Evolutionary conservation across 1,140 invertebrate genomes (phyloP).

Genomic region (Zaprionus kolodkinae): DNA sequence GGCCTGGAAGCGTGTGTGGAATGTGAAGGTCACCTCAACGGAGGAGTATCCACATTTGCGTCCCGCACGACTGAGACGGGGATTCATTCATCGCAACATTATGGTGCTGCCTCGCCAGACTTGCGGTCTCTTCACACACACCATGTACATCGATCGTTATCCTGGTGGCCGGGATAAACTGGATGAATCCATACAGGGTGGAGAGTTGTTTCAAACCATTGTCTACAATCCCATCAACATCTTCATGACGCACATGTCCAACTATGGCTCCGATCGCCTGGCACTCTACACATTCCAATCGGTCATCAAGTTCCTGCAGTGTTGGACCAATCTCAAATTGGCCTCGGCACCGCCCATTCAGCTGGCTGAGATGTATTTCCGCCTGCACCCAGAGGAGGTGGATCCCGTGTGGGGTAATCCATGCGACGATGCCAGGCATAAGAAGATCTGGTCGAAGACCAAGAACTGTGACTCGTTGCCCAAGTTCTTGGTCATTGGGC

Average conservation of each 20-base stretch:
- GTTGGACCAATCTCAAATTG: conserved; percentile 97
- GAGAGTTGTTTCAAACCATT: conserved; percentile 98
- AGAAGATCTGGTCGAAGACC: conserved; percentile 96
- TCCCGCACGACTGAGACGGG: conserved; percentile 93
- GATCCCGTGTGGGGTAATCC: conserved; percentile 97
- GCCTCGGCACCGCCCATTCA: conserved; percentile 94
- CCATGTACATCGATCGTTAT: conserved; percentile 93
- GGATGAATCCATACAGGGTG: conserved; percentile 97
- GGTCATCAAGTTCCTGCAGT: conserved; percentile 97
- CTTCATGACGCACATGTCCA: conserved; percentile 99
- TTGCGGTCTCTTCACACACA: conserved; percentile 99
- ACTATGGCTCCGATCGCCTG: conserved; percentile 98
- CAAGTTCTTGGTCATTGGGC: conserved; percentile 97
- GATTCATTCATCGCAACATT: conserved; percentile 97
- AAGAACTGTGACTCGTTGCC: conserved; percentile 97
- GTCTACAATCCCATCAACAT: conserved; percentile 99
- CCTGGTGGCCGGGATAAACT: conserved; percentile 96
- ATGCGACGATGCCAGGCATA: conserved; percentile 96
- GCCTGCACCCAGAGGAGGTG: conserved; percentile 95
- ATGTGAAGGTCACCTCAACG: conserved; percentile 97
- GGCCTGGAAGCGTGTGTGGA: conserved; percentile 98
- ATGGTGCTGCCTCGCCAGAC: conserved; percentile 99
- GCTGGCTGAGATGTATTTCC: conserved; percentile 97
- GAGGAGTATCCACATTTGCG: conserved; percentile 99
- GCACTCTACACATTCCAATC: conserved; percentile 99